Base-by-base conservation (phyloP, 1,140 invertebrate genomes). In the Daktulosphaira vitifoliae region DNA sequence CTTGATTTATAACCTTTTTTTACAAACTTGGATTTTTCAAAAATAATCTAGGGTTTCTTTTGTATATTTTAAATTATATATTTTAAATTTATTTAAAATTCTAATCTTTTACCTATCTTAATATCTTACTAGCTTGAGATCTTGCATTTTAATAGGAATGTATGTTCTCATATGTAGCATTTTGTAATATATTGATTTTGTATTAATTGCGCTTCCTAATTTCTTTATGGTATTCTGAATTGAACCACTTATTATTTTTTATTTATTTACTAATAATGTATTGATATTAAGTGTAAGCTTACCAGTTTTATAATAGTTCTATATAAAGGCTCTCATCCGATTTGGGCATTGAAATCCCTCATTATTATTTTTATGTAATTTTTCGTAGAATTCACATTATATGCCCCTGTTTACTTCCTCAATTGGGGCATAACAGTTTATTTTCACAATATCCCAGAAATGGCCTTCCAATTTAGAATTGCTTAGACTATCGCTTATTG, bases 111-210 rank as follows among this genome's bases (percentile, higher is more conserved):
- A 2, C 29, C 25, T 51, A 26, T 29, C 25, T 26, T 16, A 51
- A 51, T 51, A 51, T 51, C 29, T 51, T 51, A 51, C 50, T 52
- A n/a, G 50, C 22, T 33, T 33, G 50, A 52, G 8, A 20, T 16
- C 50, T 52, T 33, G 50, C 16, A 16, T 33, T 52, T 33, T 52
- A 11, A 52, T 33, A 33, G 1, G 15, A 8, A 3, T 52, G 16
- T 33, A 52, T 52, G 9, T 20, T 52, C 25, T 33, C 16, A 8
- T 52, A 2, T 33, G 16, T 52, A 20, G 25, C 8, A 18, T 33
- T 52, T 33, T 52, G 26, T 52, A 37, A 37, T 13, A 37, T 37
- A 13, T 37, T 37, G 13, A 37, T 37, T 37, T 13, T 37, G 33
- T 13, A 52, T 51, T 29, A 52, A 13, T 20, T 52, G 4, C 9